These are phyloP conservation scores for Phalacrocorax aristotelis DNA, from an alignment of 2,113 vertebrate genomes.

Conservation along the genomic window DNA sequence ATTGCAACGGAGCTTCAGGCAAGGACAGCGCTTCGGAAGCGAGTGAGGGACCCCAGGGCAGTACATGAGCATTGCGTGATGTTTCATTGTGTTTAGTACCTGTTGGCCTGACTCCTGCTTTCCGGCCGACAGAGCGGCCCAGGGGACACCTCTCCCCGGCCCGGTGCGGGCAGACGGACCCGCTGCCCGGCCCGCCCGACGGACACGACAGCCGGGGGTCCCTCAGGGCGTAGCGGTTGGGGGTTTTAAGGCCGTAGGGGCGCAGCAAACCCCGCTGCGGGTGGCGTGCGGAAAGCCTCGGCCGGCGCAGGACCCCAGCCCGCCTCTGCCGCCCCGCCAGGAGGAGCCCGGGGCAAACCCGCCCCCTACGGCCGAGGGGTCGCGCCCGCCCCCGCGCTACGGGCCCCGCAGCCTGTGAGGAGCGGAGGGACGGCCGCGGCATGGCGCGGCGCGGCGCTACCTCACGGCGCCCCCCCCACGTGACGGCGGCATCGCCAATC, in stretches of 20 bases:
- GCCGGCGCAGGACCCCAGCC: background rate
- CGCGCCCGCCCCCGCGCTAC: no score
- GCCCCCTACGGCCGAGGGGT: background rate
- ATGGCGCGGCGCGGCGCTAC: no score
- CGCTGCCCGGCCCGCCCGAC: background rate
- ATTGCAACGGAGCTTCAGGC: rapidly evolving
- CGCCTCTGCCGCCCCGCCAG: background rate
- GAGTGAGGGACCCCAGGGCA: rapidly evolving
- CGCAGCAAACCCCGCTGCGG: background rate
- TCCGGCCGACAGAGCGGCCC: background rate
- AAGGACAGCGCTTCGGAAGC: background rate
- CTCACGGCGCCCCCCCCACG: background rate
- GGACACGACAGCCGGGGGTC: background rate
- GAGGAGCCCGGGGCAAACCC: no score
- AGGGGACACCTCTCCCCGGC: background rate
- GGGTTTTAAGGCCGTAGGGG: background rate
- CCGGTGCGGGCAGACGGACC: background rate
- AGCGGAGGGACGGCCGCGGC: no score
- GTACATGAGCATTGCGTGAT: rapidly evolving
- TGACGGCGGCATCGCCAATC: background rate
- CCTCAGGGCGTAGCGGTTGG: background rate
- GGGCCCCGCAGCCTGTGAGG: no score
- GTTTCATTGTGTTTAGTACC: no score
- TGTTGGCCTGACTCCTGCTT: no score
- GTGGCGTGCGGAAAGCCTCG: background rate